Evolutionary conservation across 2,797 vertebrate genomes (phyloP).

Genomic region (Myotis myotis): DNA sequence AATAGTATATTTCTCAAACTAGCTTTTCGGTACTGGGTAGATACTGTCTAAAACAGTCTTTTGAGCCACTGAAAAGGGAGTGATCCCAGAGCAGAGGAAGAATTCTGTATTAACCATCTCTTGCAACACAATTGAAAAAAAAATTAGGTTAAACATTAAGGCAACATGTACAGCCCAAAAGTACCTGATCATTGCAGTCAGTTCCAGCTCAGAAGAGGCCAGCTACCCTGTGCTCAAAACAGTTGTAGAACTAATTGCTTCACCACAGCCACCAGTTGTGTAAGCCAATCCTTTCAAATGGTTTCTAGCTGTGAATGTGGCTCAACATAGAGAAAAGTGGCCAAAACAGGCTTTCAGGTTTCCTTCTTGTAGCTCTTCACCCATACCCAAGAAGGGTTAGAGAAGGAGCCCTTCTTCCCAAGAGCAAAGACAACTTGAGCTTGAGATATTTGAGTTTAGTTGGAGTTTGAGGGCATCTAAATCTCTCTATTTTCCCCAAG

Average conservation of each 20-base stretch:
- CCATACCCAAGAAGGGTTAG: not conserved
- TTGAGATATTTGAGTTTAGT: not conserved
- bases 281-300: conserved; percentile 6
- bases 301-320: conserved; percentile 31
- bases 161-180: not conserved
- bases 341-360: not conserved
- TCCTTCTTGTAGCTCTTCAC: not conserved
- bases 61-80: not conserved
- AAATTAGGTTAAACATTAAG: not conserved
- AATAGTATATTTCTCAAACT: not conserved
- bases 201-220: not conserved
- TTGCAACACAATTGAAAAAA: conserved; percentile 22
- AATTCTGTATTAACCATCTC: conserved; percentile 16
- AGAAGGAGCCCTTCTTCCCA: not conserved
- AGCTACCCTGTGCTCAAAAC: not conserved
- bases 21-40: not conserved
- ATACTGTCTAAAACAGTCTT: conserved; percentile 6
- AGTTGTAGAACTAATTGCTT: not conserved
- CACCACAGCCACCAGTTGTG: not conserved
- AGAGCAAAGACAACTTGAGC: not conserved
- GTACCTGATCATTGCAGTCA: not conserved
- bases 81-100: not conserved
- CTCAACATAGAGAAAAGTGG: not conserved
- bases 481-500: not conserved
- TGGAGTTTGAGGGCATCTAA: not conserved